Percentiles rank a stretch among this genome's conserved stretches.
phyloP scores from a whole-genome alignment of 2,797 vertebrate species.

The Petrocephalus schoutedeni region DNA sequence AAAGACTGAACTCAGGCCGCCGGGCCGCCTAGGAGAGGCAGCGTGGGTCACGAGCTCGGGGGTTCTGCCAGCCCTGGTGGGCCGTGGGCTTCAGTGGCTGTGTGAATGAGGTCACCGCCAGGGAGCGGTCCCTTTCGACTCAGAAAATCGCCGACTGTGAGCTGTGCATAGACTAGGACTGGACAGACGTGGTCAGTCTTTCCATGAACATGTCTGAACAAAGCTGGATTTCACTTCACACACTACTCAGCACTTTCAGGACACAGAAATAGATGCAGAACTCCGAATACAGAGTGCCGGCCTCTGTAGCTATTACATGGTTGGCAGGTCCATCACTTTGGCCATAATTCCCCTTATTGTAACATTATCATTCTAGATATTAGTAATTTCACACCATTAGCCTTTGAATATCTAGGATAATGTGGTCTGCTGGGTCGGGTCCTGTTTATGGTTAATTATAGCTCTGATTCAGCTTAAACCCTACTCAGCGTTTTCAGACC shows the following conservation, averaged over 20 bases:
- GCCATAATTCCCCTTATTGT: not conserved
- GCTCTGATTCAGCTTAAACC: not conserved
- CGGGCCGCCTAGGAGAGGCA: not conserved
- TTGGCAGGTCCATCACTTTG: not conserved
- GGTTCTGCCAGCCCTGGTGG: slow-evolving; percentile 30
- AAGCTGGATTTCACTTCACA: not conserved
- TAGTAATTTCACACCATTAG: not conserved
- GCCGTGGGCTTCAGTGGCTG: slow-evolving; percentile 54
- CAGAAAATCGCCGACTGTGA: not conserved
- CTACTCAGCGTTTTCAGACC: not conserved
- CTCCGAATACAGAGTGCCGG: not conserved
- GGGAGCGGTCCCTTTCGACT: slow-evolving; percentile 51
- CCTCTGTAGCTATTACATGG: not conserved
- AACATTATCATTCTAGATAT: not conserved
- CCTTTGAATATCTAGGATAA: not conserved
- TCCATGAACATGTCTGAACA: not conserved
- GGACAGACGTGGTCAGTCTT: not conserved
- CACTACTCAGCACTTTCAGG: not conserved
- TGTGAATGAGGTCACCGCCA: slow-evolving; percentile 34
- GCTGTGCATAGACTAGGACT: not conserved
- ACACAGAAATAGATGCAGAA: not conserved
- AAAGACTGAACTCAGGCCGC: slow-evolving; percentile 23
- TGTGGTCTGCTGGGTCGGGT: not conserved
- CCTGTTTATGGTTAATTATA: not conserved
- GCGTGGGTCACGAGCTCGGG: not conserved